phyloP scores from a whole-genome alignment of 2,888 invertebrate genomes.

The Leptinotarsa peninsularis region DNA sequence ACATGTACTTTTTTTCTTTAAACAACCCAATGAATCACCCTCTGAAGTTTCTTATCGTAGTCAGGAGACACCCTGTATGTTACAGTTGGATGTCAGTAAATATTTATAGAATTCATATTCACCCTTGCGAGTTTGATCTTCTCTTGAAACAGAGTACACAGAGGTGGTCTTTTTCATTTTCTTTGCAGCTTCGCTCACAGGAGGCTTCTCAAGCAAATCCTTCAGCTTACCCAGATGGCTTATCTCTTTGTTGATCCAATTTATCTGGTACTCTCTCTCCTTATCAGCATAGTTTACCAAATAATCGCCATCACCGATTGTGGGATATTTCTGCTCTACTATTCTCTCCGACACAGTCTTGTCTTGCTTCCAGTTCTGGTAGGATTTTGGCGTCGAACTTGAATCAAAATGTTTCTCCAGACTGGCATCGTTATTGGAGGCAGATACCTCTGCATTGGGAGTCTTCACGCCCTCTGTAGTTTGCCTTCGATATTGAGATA shows the following conservation, averaged over 20 bases:
- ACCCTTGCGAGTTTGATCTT: constrained; percentile 18
- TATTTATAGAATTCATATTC: neutral
- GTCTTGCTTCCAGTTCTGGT: constrained; percentile 66
- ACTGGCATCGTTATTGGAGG: constrained; percentile 16
- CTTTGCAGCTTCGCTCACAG: constrained; percentile 7
- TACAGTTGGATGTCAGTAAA: neutral
- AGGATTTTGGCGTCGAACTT: constrained; percentile 41
- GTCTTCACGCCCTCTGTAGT: neutral
- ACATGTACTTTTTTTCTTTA: too few species aligned
- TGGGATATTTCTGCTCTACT: constrained; percentile 58
- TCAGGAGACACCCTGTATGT: too few species aligned
- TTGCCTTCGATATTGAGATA: constrained; percentile 2
- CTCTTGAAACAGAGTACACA: constrained; percentile 54
- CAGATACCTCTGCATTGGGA: neutral
- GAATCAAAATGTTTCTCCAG: constrained; percentile 39
- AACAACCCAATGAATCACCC: too few species aligned
- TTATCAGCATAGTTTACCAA: constrained; percentile 64
- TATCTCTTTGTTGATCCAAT: constrained; percentile 72
- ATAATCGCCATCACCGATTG: constrained; percentile 50
- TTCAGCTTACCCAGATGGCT: constrained; percentile 70
- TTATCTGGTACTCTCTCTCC: constrained; percentile 69
- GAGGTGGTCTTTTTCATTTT: constrained; percentile 54
- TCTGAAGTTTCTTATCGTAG: too few species aligned
- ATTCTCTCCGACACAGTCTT: constrained; percentile 67
- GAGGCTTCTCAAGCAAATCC: constrained; percentile 59